These are phyloP conservation scores for Aphodius sticticus DNA, from an alignment of 2,888 invertebrate species.

Conservation along the genomic window DNA sequence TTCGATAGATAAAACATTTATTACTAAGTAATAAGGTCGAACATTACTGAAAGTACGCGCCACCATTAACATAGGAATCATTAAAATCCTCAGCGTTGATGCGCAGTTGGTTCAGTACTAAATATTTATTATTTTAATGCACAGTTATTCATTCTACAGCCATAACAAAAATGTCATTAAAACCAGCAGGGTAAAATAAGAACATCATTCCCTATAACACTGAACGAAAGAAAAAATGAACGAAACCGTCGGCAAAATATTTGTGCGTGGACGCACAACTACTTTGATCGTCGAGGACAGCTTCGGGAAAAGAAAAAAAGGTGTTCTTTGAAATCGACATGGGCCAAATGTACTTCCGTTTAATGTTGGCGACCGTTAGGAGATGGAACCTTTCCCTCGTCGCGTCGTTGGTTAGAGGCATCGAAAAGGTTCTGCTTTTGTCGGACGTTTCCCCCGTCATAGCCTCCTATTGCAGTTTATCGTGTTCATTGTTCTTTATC, in stretches of 20 bases:
- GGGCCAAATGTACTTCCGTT: neutral
- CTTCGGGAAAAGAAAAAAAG: neutral
- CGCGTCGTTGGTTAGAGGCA: neutral
- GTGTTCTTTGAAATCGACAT: neutral
- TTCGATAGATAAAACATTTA: too few relatives aligned
- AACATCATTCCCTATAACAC: too few relatives aligned
- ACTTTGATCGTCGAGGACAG: neutral
- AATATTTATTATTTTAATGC: too few relatives aligned
- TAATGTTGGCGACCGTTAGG: neutral
- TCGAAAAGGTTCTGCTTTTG: neutral
- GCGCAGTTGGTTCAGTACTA: too few relatives aligned
- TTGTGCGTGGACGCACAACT: neutral
- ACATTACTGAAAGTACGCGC: too few relatives aligned
- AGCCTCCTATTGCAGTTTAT: neutral
- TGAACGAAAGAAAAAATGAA: neutral
- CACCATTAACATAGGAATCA: too few relatives aligned
- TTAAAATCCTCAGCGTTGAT: too few relatives aligned
- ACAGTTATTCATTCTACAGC: too few relatives aligned
- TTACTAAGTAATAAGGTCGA: too few relatives aligned
- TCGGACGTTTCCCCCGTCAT: neutral
- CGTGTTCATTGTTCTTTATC: slow-evolving; percentile 4
- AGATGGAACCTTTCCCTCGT: too few relatives aligned
- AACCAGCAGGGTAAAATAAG: too few relatives aligned
- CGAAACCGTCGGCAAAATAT: neutral
- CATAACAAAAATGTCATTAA: too few relatives aligned